phyloP scores from a whole-genome alignment of 1,140 invertebrate genomes.

The Cydia amplana region DNA sequence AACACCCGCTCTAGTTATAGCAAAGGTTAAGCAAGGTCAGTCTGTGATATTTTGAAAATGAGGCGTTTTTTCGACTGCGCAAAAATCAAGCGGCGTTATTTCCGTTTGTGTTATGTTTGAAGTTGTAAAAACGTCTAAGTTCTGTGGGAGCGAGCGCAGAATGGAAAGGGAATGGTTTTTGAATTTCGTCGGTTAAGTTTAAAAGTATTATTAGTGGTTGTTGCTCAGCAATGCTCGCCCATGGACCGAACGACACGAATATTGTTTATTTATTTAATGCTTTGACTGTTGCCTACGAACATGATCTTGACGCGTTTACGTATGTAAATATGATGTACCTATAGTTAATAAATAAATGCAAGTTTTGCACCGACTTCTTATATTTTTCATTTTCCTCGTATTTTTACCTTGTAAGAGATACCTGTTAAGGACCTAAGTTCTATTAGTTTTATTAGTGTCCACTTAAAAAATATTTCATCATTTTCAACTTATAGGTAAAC shows the following conservation, averaged over 20 bases:
- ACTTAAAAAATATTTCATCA: too few species aligned
- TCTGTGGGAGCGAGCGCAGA: conserved; percentile 24
- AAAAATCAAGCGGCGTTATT: background rate
- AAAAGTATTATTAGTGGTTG: conserved; percentile 29
- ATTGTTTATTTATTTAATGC: conserved; percentile 72
- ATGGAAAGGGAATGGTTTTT: background rate
- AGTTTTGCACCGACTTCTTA: conserved; percentile 54
- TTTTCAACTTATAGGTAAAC: too few species aligned
- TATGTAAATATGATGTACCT: conserved; percentile 71
- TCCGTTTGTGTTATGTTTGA: background rate
- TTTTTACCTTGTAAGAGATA: too few species aligned
- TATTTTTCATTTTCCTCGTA: conserved; percentile 33
- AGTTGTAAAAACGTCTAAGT: background rate
- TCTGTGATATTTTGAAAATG: conserved; percentile 15
- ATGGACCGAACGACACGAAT: conserved; percentile 47
- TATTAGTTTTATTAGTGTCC: too few species aligned
- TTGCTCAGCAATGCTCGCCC: conserved; percentile 57
- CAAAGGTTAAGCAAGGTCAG: conserved; percentile 19
- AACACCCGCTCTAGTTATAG: conserved; percentile 23
- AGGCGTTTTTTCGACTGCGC: background rate
- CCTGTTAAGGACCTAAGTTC: too few species aligned
- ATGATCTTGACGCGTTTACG: conserved; percentile 75
- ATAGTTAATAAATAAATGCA: conserved; percentile 70
- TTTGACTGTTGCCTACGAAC: conserved; percentile 77
- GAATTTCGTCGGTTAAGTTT: conserved; percentile 16